phyloP scores from a whole-genome alignment of 53 echinoderm and acorn worm genomes.

The Echinometra lucunter region DNA sequence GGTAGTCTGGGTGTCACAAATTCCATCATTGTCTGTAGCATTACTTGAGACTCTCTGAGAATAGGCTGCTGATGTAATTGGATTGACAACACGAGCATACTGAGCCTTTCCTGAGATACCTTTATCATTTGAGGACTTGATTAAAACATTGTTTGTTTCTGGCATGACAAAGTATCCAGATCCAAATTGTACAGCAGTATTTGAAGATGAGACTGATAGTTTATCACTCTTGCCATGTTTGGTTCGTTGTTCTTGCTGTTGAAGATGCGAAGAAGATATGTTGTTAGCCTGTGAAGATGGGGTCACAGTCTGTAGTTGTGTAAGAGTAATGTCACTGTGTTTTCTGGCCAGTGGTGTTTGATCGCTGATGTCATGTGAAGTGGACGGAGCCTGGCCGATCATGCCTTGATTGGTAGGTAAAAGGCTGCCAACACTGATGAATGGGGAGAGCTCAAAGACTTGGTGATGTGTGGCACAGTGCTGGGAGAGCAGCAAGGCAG shows the following conservation, averaged over 20 bases:
- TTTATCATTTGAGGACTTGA: neutral
- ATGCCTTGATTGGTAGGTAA: neutral
- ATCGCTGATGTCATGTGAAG: neutral
- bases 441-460: slow-evolving; percentile 41
- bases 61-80: neutral
- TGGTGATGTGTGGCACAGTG: slow-evolving; percentile 44
- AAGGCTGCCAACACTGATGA: slow-evolving; percentile 12
- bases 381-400: neutral
- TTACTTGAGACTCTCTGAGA: too few relatives aligned
- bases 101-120: neutral
- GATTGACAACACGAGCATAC: neutral
- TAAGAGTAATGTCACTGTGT: slow-evolving; percentile 14
- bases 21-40: neutral
- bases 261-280: neutral
- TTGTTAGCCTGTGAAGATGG: neutral
- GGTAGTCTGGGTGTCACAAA: neutral
- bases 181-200: neutral
- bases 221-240: neutral
- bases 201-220: neutral
- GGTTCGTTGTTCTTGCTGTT: neutral
- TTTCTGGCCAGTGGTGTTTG: neutral
- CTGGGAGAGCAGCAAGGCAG: slow-evolving; percentile 47
- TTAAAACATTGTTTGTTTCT: neutral
- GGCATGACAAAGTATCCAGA: neutral
- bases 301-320: slow-evolving; percentile 41